A percentile compares a stretch with the other conserved stretches of the same genome.
phyloP scores from a whole-genome alignment of 2,113 vertebrate genomes.

The Dissostichus mawsoni region DNA sequence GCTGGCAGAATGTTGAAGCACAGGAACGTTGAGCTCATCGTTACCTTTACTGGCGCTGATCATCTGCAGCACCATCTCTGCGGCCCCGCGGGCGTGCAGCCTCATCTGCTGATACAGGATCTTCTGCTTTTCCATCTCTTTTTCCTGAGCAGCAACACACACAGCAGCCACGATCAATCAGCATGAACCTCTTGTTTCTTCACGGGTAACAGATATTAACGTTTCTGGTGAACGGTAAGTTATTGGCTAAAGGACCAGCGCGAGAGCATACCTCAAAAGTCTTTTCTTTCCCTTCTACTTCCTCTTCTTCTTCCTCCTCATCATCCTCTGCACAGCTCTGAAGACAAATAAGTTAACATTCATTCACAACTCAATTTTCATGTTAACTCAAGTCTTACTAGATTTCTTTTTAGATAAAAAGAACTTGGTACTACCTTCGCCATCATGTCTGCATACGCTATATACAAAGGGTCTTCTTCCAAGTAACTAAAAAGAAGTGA shows the following conservation, averaged over 20 bases:
- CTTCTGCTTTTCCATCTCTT: constrained; percentile 99
- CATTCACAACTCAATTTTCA: background rate
- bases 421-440: constrained; percentile 88
- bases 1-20: background rate
- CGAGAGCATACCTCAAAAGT: constrained; percentile 91
- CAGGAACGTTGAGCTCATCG: background rate
- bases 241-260: too few relatives aligned
- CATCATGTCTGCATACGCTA: constrained; percentile 99
- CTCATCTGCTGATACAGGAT: constrained; percentile 97
- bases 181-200: background rate
- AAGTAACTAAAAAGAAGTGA: constrained; percentile 84
- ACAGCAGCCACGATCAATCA: background rate
- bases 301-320: constrained; percentile 91
- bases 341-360: constrained; percentile 16
- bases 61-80: constrained; percentile 99
- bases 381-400: background rate
- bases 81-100: constrained; percentile 95
- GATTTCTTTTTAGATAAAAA: background rate
- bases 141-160: constrained; percentile 86
- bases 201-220: background rate
- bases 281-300: constrained; percentile 90
- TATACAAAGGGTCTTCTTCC: constrained; percentile 94
- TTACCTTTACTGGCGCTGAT: constrained; percentile 97
- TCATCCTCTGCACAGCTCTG: constrained; percentile 89
- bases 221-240: background rate